Evolutionary conservation across 1,140 invertebrate genomes (phyloP).

Genomic region (Magallana gigas): DNA sequence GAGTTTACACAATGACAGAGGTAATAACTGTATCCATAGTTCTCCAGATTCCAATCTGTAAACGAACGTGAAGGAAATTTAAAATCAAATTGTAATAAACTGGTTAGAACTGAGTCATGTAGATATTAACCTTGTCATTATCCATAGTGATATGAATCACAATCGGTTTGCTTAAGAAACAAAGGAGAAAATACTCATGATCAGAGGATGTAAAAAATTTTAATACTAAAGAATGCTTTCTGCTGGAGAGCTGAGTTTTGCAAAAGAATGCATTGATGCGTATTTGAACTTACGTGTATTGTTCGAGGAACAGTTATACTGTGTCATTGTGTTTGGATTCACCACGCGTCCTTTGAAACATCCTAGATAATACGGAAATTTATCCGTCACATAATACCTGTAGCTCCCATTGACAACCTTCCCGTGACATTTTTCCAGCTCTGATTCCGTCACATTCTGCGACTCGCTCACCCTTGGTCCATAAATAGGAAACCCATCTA

Average conservation of each 20-base stretch:
- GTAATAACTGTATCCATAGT: neutral
- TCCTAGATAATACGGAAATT: constrained; percentile 48
- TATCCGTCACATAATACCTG: constrained; percentile 48
- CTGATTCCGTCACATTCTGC: constrained; percentile 21
- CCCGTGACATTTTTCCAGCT: constrained; percentile 53
- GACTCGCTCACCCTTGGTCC: constrained; percentile 41
- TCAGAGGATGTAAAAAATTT: too few species aligned
- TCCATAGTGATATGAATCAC: too few species aligned
- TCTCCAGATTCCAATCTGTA: neutral
- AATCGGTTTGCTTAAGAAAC: too few species aligned
- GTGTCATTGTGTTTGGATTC: neutral
- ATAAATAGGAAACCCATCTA: constrained; percentile 56
- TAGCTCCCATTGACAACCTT: constrained; percentile 43
- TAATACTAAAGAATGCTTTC: too few species aligned
- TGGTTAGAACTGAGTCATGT: neutral
- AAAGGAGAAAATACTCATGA: too few species aligned
- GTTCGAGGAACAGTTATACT: neutral
- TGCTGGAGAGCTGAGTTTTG: too few species aligned
- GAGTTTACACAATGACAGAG: constrained; percentile 7
- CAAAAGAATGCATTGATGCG: too few species aligned
- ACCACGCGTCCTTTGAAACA: constrained; percentile 30
- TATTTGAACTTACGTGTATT: neutral
- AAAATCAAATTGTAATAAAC: neutral
- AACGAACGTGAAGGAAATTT: neutral
- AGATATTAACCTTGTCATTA: too few species aligned